A percentile compares a stretch with the other conserved stretches of the same genome.
phyloP scores from a whole-genome alignment of 2,113 vertebrate species.

The Macaca nemestrina region DNA sequence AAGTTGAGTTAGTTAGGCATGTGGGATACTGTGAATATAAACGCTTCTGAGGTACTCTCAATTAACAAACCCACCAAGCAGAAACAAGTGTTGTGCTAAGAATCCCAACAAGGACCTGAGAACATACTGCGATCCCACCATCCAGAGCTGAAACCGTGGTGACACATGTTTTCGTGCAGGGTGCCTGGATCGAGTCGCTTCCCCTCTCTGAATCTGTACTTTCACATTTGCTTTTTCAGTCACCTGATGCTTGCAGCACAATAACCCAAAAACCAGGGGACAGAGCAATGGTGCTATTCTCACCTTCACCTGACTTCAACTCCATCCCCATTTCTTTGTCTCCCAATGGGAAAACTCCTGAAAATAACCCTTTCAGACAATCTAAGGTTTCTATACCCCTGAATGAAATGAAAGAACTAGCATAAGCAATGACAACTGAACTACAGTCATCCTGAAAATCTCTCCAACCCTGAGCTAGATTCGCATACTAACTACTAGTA shows the following conservation, averaged over 20 bases:
- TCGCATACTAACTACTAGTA: neutral
- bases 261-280: neutral
- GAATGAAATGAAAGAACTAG: neutral
- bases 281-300: no score
- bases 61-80: neutral
- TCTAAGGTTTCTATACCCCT: neutral
- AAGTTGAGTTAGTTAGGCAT: neutral
- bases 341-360: neutral
- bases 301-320: neutral
- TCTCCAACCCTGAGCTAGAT: neutral
- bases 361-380: neutral
- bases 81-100: neutral
- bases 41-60: neutral
- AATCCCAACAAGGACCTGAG: neutral
- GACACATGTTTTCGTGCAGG: neutral
- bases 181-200: accelerated
- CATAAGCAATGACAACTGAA: neutral
- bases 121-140: neutral
- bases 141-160: neutral
- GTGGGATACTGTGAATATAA: neutral
- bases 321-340: neutral
- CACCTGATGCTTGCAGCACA: neutral
- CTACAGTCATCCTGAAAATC: neutral
- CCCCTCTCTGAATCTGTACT: neutral
- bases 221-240: neutral